Conservation (phyloP, 2,888 invertebrate species). For the Tiliacea aurago region DNA sequence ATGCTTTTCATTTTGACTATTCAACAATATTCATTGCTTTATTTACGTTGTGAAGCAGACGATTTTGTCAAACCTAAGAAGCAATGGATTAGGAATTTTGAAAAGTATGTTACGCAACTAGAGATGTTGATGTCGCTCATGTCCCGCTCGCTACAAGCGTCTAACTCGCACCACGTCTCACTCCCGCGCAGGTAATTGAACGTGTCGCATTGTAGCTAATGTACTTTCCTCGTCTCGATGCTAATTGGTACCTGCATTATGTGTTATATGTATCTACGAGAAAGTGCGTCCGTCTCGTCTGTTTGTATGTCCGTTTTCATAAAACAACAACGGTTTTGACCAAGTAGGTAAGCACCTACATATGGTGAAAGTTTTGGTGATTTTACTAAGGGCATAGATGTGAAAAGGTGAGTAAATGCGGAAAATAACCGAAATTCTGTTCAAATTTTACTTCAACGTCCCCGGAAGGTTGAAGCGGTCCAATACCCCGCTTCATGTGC, state of each 20-base stretch:
- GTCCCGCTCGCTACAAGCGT: conserved; percentile 3
- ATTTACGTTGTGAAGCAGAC: too few species aligned
- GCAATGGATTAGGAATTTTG: too few species aligned
- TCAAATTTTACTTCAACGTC: too few species aligned
- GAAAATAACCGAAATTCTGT: too few species aligned
- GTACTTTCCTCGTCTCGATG: conserved; percentile 64
- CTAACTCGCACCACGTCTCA: conserved; percentile 10
- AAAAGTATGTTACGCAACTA: not conserved
- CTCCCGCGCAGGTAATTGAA: conserved; percentile 62
- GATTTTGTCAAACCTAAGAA: too few species aligned
- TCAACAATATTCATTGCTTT: too few species aligned
- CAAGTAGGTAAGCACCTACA: not conserved
- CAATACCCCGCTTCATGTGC: too few species aligned
- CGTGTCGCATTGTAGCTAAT: conserved; percentile 62
- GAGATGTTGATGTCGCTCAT: not conserved
- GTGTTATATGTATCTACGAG: conserved; percentile 52
- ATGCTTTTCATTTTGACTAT: too few species aligned
- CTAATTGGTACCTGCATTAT: conserved; percentile 59
- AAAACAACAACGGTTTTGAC: conserved; percentile 45
- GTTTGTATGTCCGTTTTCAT: conserved; percentile 27
- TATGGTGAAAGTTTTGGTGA: conserved; percentile 45
- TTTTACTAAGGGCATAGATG: conserved; percentile 6
- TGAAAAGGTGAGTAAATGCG: too few species aligned
- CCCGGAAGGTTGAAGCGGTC: too few species aligned
- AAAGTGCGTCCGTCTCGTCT: conserved; percentile 52